These are phyloP conservation scores for Rhegmatorhina hoffmannsi DNA, from an alignment of 2,113 vertebrate species.

Conservation along the genomic window DNA sequence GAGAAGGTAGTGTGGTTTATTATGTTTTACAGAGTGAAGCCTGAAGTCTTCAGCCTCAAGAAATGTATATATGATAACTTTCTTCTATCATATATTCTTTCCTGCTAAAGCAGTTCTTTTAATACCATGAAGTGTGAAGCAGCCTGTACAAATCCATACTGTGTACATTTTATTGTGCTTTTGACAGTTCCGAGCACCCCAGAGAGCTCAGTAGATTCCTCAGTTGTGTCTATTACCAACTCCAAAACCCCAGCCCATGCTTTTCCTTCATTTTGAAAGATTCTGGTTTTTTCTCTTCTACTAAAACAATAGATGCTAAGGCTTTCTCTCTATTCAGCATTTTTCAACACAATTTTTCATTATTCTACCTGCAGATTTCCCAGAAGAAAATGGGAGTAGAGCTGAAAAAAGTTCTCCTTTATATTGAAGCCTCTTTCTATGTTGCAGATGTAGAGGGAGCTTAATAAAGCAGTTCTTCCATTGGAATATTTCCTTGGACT, in stretches of 20 bases:
- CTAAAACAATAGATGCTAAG: background rate
- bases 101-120: background rate
- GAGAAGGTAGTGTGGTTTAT: background rate
- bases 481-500: background rate
- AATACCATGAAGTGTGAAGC: background rate
- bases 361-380: background rate
- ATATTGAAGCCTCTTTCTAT: background rate
- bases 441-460: background rate
- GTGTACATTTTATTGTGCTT: rapidly evolving
- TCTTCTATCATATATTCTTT: background rate
- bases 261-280: background rate
- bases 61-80: background rate
- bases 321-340: background rate
- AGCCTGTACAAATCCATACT: background rate
- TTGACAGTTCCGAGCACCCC: background rate
- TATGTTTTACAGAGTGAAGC: background rate
- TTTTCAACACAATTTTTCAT: background rate
- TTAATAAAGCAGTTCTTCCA: background rate
- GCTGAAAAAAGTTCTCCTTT: background rate
- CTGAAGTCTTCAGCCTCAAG: background rate
- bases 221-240: background rate
- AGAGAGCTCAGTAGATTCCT: background rate
- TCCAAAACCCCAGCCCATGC: background rate
- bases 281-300: background rate
- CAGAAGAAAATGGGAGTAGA: background rate